Base-by-base conservation (phyloP, 2,797 vertebrate species). In the Hemitrygon akajei region DNA sequence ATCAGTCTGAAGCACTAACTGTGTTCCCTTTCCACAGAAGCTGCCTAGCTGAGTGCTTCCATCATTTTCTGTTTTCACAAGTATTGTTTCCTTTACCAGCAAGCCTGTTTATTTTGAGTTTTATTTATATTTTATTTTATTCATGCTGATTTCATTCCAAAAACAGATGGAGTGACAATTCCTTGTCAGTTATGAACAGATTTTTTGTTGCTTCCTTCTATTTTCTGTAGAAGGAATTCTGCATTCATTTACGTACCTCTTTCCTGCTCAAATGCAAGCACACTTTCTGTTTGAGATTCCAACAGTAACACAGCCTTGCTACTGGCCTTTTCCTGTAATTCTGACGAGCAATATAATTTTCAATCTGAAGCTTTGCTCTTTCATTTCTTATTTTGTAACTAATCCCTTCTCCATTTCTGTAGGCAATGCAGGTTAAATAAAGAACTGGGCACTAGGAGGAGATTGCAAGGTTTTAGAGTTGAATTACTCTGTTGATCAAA, bases 401-500 rank as follows among this genome's bases (percentile, higher is more conserved):
- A 73, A 91, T 91, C 37, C 22, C 66, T 40, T 80, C 79, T 69
- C 69, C 34, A 91, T 47, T 71, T 71, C 89, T 27, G 34, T 47
- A 47, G 66, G 7, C 22, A 25, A 73, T 73, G 89, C 34, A 73
- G 89, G 34, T 73, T 91, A 91, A 91, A 91, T 91, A 91, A 91
- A 73, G 18, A 73, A 73, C 66, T 91, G 89, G 66, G n/a, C 20
- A 73, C 89, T 16, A 73, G 66, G 34, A 73, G 89, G 20, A 91
- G 22, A 71, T n/a, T 40, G 34, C 66, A 91, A 71, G 22, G 66
- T 47, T 47, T 91, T 27, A 40, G 66, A 71, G 89, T 73, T 4
- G 37, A 91, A 91, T 91, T 91, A 91, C 89, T 12, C 16, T 40
- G 34, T 91, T 47, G 63, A 71, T 91, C 89, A 91, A 91, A 91